Base-by-base conservation (phyloP, 2,888 invertebrate genomes). In the Agrotis ipsilon region DNA sequence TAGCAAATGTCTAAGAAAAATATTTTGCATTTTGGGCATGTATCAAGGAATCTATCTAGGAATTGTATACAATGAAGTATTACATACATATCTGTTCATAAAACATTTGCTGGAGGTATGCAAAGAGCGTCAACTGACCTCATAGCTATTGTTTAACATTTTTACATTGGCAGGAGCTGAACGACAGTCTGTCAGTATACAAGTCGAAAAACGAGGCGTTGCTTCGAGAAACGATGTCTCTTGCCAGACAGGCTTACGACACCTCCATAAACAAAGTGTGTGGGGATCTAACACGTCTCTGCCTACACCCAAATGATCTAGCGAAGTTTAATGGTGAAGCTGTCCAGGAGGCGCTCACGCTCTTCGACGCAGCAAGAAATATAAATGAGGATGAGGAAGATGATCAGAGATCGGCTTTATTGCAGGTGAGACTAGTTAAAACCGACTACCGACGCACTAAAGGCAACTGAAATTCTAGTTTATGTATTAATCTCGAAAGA, bases 161-260 rank as follows among this genome's bases (percentile, higher is more conserved):
- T 52, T 27, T 24, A 27, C 7, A 51, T 69, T 74, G 70, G 6
- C 73, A 90, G 90, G 90, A 90, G 57, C 68, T 90, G 62, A 80
- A 86, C 2, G 82, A 72, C 0, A 72, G 75, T 19, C 66, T 86
- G 19, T 55, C 78, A 6, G 65, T 81, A 5, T 85, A 86, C 71
- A 58, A 70, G n/a, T 72, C 81, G 54, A 73, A 85, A 45, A 90
- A 90, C 75, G 79, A 87, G 13, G 84, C 74, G 1, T 88, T 87
- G 74, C 68, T 86, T 6, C 75, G 83, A 21, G 78, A 76, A 32
- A 71, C 81, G 1, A 18, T 85, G 5, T 46, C 69, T 1, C 63
- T 68, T 1, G 78, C 84, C 6, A 85, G 82, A 46, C 66, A 66
- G 7, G 67, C 70, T 18, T 90, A 90, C 66, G 86, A 87, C 3